Percentiles rank a stretch among this genome's conserved stretches.
Evolutionary conservation across 2,113 vertebrate species (phyloP).

Genomic region (Paracyprichromis sp.): DNA sequence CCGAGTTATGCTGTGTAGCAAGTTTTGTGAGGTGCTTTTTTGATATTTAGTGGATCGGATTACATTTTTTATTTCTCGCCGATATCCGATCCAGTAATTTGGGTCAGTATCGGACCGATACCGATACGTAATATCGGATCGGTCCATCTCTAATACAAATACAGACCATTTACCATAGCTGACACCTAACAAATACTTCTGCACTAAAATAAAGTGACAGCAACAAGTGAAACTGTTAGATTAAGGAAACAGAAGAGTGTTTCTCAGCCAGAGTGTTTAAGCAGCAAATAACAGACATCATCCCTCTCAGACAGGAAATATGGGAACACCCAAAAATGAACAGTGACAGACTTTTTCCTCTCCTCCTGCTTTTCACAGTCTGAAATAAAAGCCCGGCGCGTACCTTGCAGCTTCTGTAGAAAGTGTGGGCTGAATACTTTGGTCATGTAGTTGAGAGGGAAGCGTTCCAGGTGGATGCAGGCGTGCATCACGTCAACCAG

Average conservation of each 20-base stretch:
- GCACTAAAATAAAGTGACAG: neutral
- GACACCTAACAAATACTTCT: neutral
- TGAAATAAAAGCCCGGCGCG: neutral
- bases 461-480: constrained; percentile 70
- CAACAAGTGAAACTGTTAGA: neutral
- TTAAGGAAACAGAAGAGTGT: neutral
- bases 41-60: too few relatives aligned
- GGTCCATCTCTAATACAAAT: too few relatives aligned
- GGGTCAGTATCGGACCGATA: too few relatives aligned
- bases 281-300: neutral
- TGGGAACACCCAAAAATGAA: neutral
- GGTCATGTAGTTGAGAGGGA: constrained; percentile 76
- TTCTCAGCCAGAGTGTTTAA: neutral
- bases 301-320: neutral
- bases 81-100: too few relatives aligned
- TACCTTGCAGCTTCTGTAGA: constrained; percentile 77
- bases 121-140: too few relatives aligned
- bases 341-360: neutral
- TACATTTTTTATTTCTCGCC: too few relatives aligned
- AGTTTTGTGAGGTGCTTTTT: too few relatives aligned
- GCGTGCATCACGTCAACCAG: constrained; percentile 75
- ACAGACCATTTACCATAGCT: neutral
- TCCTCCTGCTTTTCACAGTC: neutral
- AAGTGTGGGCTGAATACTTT: constrained; percentile 78
- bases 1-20: too few relatives aligned